Evolutionary conservation across 2,888 invertebrate genomes (phyloP).

Genomic region (Lottia gigantea): DNA sequence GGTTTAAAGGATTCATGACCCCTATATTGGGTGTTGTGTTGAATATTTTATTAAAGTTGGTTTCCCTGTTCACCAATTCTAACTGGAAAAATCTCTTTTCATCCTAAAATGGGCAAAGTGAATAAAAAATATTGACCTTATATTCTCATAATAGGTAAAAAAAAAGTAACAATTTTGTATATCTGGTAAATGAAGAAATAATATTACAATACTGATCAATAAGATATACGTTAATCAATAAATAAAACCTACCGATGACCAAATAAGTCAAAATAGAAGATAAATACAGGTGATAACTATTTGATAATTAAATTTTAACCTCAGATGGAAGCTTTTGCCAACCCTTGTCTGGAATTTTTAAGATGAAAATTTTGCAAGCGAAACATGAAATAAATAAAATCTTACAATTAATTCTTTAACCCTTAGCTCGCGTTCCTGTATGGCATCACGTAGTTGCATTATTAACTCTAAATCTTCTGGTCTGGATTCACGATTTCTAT

Average conservation of each 20-base stretch:
- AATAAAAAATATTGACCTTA: too few species aligned
- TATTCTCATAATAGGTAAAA: too few species aligned
- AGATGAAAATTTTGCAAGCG: neutral
- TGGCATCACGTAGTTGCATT: slow-evolving; percentile 51
- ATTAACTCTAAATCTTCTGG: slow-evolving; percentile 66
- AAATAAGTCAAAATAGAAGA: too few species aligned
- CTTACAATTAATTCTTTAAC: slow-evolving; percentile 64
- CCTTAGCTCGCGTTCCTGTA: slow-evolving; percentile 56
- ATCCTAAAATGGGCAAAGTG: slow-evolving; percentile 61
- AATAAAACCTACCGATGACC: too few species aligned
- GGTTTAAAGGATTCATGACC: slow-evolving; percentile 62
- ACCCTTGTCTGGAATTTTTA: neutral
- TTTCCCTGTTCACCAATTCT: slow-evolving; percentile 68
- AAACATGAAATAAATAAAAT: neutral
- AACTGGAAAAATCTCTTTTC: slow-evolving; percentile 67
- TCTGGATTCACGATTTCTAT: slow-evolving; percentile 63
- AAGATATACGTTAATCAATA: too few species aligned
- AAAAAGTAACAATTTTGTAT: too few species aligned
- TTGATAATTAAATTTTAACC: too few species aligned
- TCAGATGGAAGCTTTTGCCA: too few species aligned
- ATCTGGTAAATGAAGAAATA: too few species aligned
- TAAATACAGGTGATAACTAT: too few species aligned
- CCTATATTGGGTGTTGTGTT: slow-evolving; percentile 65
- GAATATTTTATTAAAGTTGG: slow-evolving; percentile 69
- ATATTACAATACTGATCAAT: too few species aligned